Conservation (phyloP, 2,888 invertebrate species). For the Bedellia somnulentella region DNA sequence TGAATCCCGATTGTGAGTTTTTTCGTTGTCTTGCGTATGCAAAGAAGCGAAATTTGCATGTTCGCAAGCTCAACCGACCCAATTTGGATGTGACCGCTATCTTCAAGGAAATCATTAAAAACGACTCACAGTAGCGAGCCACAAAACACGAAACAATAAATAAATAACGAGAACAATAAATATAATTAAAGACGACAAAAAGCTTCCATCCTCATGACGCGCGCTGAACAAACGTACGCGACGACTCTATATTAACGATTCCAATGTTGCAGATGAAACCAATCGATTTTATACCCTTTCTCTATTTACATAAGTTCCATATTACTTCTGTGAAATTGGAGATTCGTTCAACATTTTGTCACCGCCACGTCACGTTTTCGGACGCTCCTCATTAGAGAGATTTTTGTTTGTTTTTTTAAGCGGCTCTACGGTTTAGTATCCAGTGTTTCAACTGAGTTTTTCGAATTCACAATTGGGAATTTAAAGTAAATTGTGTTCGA, state of each 20-base stretch:
- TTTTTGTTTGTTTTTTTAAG: conserved; percentile 30
- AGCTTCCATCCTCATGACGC: conserved; percentile 49
- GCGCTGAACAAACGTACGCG: conserved; percentile 43
- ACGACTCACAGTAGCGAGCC: conserved; percentile 49
- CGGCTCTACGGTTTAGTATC: conserved; percentile 25
- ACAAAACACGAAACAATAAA: conserved; percentile 49
- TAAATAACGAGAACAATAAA: conserved; percentile 57
- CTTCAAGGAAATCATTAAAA: conserved; percentile 43
- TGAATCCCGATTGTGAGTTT: conserved; percentile 24
- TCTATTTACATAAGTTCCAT: conserved; percentile 20
- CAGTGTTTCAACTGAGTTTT: conserved; percentile 20
- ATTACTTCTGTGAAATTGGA: conserved; percentile 14
- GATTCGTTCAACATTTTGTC: conserved; percentile 45
- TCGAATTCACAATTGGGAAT: conserved; percentile 36
- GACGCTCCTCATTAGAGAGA: conserved; percentile 36
- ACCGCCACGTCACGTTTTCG: conserved; percentile 39
- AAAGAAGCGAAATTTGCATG: conserved; percentile 45
- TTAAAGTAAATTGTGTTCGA: conserved; percentile 39
- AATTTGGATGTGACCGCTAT: conserved; percentile 51
- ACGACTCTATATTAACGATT: conserved; percentile 46
- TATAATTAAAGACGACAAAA: conserved; percentile 58
- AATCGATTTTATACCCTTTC: background rate
- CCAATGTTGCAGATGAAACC: conserved; percentile 12
- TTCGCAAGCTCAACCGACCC: conserved; percentile 32
- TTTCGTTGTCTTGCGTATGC: conserved; percentile 27